A percentile compares a stretch with the other conserved stretches of the same genome.
Evolutionary conservation across 2,888 invertebrate species (phyloP).

Genomic region (Microdon myrmicae): DNA sequence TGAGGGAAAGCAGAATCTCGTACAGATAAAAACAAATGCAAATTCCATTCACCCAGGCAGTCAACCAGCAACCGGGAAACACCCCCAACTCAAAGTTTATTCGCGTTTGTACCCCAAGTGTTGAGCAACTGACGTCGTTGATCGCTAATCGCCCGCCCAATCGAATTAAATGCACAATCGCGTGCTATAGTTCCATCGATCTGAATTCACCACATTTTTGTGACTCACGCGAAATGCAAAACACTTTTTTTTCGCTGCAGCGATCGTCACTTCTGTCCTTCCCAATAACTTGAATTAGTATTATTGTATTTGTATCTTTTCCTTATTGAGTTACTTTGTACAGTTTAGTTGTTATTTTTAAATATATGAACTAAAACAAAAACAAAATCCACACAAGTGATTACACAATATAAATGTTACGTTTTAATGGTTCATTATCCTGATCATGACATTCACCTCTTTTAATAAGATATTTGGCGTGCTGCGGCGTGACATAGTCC

Average conservation of each 20-base stretch:
- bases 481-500: too few species aligned
- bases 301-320: too few species aligned
- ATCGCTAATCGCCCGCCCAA: conserved; percentile 5
- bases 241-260: conserved; percentile 5
- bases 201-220: conserved; percentile 48
- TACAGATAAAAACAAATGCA: conserved; percentile 28
- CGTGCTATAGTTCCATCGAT: conserved; percentile 28
- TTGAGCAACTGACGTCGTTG: not conserved
- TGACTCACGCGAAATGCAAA: conserved; percentile 41
- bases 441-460: conserved; percentile 50
- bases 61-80: conserved; percentile 19
- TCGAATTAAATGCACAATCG: conserved; percentile 1
- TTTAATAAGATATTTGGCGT: too few species aligned
- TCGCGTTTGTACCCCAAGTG: conserved; percentile 34
- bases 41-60: conserved; percentile 27
- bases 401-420: conserved; percentile 44
- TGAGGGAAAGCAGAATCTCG: too few species aligned
- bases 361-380: not conserved
- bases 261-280: conserved; percentile 2
- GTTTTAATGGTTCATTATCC: conserved; percentile 37
- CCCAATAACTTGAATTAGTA: too few species aligned
- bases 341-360: too few species aligned
- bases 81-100: conserved; percentile 33
- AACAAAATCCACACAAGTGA: conserved; percentile 18
- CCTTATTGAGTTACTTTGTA: too few species aligned